Percentiles rank a stretch among this genome's conserved stretches.
Conservation (phyloP, 2,888 invertebrate genomes). For the Hipparchia sbordonii region DNA sequence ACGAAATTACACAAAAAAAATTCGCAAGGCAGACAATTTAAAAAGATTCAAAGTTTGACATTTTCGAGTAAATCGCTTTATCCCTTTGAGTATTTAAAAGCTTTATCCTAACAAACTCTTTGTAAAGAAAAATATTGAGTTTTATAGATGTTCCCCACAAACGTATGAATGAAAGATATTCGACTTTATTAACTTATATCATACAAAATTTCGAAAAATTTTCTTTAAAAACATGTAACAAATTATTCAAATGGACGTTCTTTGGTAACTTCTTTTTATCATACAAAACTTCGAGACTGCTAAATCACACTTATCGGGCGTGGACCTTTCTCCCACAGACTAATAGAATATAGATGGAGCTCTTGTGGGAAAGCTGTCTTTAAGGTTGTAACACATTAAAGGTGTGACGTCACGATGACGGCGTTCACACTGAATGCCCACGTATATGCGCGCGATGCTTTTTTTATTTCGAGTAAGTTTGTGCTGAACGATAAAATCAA, state of each 20-base stretch:
- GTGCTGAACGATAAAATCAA: no score
- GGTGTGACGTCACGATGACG: no score
- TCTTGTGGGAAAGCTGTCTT: no score
- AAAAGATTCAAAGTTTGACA: neutral
- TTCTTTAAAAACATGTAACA: conserved; percentile 4
- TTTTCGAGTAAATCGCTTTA: neutral
- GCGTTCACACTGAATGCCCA: no score
- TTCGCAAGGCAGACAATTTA: neutral
- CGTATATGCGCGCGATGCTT: no score
- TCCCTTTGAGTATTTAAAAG: no score
- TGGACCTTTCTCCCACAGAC: conserved; percentile 6
- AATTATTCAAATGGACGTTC: conserved; percentile 8
- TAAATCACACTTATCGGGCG: conserved; percentile 13
- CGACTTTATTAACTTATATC: conserved; percentile 7
- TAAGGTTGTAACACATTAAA: no score
- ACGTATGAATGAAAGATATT: neutral
- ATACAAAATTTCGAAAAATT: conserved; percentile 1
- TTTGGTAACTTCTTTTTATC: conserved; percentile 8
- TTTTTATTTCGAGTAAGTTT: no score
- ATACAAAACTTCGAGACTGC: conserved; percentile 12
- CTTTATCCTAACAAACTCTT: neutral
- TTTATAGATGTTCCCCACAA: neutral
- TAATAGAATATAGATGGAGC: neutral
- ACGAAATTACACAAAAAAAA: neutral
- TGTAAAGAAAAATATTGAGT: neutral